Base-by-base conservation (phyloP, 1,140 invertebrate genomes). In the Conopomorpha cramerella region DNA sequence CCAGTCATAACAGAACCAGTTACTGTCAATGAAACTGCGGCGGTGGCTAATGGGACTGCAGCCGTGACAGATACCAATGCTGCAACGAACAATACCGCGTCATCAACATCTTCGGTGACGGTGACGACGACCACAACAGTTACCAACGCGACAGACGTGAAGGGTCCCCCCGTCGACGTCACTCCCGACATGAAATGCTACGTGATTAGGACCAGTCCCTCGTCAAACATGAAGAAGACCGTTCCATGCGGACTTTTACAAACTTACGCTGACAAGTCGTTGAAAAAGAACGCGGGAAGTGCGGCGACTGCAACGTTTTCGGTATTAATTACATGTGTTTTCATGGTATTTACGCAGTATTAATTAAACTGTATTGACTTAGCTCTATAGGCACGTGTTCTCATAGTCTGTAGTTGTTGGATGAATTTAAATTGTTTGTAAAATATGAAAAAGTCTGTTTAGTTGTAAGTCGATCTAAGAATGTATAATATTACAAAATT, bases 141-240 rank as follows among this genome's bases (percentile, higher is more conserved):
- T 10, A 45, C 46, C 6, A 60, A 63, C 32, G 70, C 70, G 16
- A 32, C 70, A 8, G 62, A 74, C 23, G 63, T 68, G 14, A 72
- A 72, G 45, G 70, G 70, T 3, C 48, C 54, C 16, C 62, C 62
- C 11, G 45, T 76, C 6, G 45, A 55, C 16, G 70, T 76, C 8
- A 76, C 70, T n/a, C 56, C 61, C 0, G 58, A 55, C 7, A 72
- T 72, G 67, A 41, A 68, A 36, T 76, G 71, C 29, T 72, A 57
- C 41, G 55, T 76, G 0, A 62, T 76, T 4, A 50, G 66, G 32
- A 54, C 46, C 16, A 51, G 50, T 10, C 49, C 62, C 8, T 36
- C 45, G 3, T 51, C 49, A 4, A 57, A 55, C 31, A 67, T 76
- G 64, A 60, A 36, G 30, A 60, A 49, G 30, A 37, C 46, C 16